phyloP scores from a whole-genome alignment of 23 tunicate genomes.

The Ciona savignyi region DNA sequence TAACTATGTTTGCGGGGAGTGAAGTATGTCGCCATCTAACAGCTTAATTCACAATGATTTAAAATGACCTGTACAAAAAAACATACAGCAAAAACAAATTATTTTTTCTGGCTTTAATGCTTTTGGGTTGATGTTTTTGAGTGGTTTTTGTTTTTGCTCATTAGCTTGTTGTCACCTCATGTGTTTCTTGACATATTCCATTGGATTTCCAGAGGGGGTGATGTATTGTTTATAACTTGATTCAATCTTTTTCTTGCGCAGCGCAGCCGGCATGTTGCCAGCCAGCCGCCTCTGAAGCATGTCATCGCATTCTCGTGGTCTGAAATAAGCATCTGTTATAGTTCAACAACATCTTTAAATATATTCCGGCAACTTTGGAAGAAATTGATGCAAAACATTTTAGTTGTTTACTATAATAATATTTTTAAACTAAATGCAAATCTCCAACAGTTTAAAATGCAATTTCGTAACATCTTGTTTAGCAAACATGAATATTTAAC shows the following conservation, averaged over 20 bases:
- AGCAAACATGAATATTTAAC: too few species aligned
- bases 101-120: neutral
- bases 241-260: slow-evolving; percentile 76
- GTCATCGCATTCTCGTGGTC: slow-evolving; percentile 60
- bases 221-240: slow-evolving; percentile 72
- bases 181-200: slow-evolving; percentile 58
- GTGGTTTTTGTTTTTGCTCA: neutral
- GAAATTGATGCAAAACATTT: too few species aligned
- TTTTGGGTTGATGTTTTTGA: neutral
- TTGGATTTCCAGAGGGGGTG: slow-evolving; percentile 84
- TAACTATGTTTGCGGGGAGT: neutral
- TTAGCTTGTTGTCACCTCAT: slow-evolving; percentile 37
- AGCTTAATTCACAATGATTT: neutral
- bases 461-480: too few species aligned
- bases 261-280: slow-evolving; percentile 74
- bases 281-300: slow-evolving; percentile 53
- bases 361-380: too few species aligned
- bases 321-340: too few species aligned
- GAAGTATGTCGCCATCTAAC: neutral
- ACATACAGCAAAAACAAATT: neutral
- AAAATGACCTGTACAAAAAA: neutral
- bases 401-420: too few species aligned
- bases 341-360: too few species aligned
- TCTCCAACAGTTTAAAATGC: too few species aligned
- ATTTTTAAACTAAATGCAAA: too few species aligned